These are phyloP conservation scores for Sphyrna mokarran DNA, from an alignment of 2,113 vertebrate species.

Conservation along the genomic window DNA sequence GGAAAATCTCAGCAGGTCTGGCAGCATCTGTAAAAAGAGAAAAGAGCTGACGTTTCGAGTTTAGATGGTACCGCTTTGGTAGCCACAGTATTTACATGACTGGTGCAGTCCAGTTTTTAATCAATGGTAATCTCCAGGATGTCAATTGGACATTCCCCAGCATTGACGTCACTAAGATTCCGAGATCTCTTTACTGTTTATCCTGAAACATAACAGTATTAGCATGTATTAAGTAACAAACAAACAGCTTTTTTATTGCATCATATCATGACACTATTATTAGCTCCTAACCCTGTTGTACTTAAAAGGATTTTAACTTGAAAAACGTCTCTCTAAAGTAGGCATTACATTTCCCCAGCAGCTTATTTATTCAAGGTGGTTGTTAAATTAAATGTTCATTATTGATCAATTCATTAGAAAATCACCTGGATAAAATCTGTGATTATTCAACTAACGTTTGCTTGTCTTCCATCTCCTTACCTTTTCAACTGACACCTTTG, in stretches of 20 bases:
- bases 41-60: no score
- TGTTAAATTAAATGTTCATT: not conserved
- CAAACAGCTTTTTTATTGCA: not conserved
- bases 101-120: no score
- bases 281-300: not conserved
- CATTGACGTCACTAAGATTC: not conserved
- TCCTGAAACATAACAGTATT: not conserved
- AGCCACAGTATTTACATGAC: no score
- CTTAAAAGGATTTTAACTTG: not conserved
- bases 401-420: not conserved
- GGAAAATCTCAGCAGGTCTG: no score
- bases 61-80: no score
- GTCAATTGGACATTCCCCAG: not conserved
- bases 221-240: not conserved
- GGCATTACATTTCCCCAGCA: not conserved
- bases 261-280: not conserved
- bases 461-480: not conserved
- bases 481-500: not conserved
- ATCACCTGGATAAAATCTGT: not conserved
- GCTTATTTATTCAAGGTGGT: not conserved
- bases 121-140: no score
- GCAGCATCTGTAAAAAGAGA: no score
- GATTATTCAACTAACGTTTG: not conserved
- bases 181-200: not conserved
- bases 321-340: not conserved